Evolutionary conservation across 2,888 invertebrate species (phyloP), one percentile per base, ranked within the genome.

Genomic region (Eupsilia transversa): DNA sequence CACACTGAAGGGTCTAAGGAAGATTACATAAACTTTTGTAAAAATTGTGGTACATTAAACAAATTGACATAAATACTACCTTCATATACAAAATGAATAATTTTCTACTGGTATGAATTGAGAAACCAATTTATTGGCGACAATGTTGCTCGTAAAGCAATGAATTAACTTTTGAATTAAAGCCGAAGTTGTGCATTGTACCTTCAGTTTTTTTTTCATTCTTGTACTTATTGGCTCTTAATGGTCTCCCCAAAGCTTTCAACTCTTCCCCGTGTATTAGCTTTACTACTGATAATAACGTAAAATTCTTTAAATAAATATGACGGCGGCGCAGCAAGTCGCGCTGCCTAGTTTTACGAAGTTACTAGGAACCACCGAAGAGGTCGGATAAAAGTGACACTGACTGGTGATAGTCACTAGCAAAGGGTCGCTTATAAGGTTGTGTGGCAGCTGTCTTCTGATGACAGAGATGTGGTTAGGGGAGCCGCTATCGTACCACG

Each of bases 1-100:
- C 82, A 84, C 52, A 65, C n/a, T n/a, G 7, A 1, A 27, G 12
- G 46, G 1, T 30, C 17, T 7, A 56, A 56, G 9, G 7, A 30
- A 30, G 20, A 20, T 9, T 9, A 20, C 23, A 3, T 56, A 56
- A 3, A 56, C 17, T 7, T 56, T 30, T n/a, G n/a, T n/a, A n/a
- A n/a, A n/a, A n/a, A n/a, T n/a, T n/a, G n/a, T n/a, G n/a, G n/a
- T n/a, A n/a, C n/a, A n/a, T n/a, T n/a, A n/a, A 35, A 35, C 35
- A 9, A 35, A 4, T 35, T 35, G 35, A 6, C 35, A 35, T 35
- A 35, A 6, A 0, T 35, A 35, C 35, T 27, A 54, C 27, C 6
- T 54, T n/a, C n/a, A n/a, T n/a, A n/a, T n/a, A n/a, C n/a, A n/a
- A 35, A 35, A 35, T 7, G 4, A 4, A 56, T 54, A 56, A 56